Conservation (phyloP, 2,113 vertebrate genomes). For the Corydoras sp. region DNA sequence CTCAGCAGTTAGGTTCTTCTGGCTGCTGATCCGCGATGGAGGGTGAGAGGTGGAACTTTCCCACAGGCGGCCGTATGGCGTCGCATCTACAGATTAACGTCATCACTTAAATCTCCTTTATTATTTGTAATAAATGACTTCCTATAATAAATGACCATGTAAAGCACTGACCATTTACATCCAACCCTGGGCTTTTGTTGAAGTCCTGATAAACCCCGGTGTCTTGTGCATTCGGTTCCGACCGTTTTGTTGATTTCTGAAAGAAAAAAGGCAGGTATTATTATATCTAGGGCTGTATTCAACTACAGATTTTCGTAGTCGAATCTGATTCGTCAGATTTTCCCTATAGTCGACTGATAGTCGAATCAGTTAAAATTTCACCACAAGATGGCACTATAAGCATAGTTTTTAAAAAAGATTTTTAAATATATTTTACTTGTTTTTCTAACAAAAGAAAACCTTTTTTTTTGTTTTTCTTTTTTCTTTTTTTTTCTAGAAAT, state of each 20-base stretch:
- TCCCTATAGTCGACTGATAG: too few species aligned
- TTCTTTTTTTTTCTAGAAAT: too few species aligned
- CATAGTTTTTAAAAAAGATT: too few species aligned
- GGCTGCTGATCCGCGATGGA: conserved; percentile 31
- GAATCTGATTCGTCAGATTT: too few species aligned
- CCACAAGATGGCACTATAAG: too few species aligned
- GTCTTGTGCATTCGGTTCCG: conserved; percentile 66
- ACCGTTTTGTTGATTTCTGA: conserved; percentile 73
- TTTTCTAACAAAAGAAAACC: too few species aligned
- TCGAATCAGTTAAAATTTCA: too few species aligned
- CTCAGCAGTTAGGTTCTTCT: conserved; percentile 66
- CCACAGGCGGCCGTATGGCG: conserved; percentile 66
- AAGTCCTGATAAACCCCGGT: conserved; percentile 80
- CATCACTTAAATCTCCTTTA: not conserved
- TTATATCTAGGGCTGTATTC: too few species aligned
- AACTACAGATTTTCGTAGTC: too few species aligned
- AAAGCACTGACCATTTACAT: conserved; percentile 51
- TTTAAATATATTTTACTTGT: too few species aligned
- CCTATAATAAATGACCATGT: not conserved
- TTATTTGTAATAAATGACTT: not conserved
- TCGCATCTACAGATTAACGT: conserved; percentile 49
- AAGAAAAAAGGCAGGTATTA: not conserved
- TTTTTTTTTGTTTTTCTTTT: too few species aligned
- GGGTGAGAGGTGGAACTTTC: conserved; percentile 52
- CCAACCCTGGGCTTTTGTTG: conserved; percentile 41